Evolutionary conservation across 2,113 vertebrate genomes (phyloP).

Genomic region (Gorsachius goisagi): DNA sequence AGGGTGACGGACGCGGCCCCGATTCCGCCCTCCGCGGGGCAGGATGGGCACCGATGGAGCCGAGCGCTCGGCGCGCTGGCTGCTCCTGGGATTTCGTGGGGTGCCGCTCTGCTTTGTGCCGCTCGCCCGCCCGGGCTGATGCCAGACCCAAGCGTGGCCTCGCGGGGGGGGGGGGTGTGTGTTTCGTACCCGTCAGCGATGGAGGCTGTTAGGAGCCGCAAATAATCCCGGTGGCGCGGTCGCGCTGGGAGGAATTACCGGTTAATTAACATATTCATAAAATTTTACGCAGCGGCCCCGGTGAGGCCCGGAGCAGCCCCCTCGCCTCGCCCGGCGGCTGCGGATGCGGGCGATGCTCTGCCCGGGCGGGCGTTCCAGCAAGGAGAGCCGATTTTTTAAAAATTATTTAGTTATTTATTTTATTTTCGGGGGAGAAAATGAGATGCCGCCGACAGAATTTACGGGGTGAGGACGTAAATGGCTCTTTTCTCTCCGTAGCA

Average conservation of each 20-base stretch:
- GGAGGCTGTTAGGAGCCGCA: not conserved
- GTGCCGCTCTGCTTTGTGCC: not conserved
- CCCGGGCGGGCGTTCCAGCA: fast-evolving
- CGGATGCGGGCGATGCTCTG: not conserved
- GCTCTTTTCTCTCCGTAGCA: not conserved
- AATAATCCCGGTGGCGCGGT: not conserved
- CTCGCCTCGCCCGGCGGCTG: not conserved
- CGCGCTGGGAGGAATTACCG: not conserved
- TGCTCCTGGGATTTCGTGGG: not conserved
- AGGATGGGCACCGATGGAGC: not conserved
- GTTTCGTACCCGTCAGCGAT: not conserved
- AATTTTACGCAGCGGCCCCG: fast-evolving
- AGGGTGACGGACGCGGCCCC: not conserved
- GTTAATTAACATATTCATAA: not conserved
- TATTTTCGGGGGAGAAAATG: not conserved
- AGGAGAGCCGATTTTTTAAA: no score
- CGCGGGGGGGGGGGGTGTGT: no score
- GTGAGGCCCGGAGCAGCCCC: not conserved
- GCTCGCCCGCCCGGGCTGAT: not conserved
- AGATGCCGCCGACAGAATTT: not conserved
- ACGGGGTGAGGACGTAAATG: not conserved
- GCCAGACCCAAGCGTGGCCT: fast-evolving
- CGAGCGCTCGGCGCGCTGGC: fast-evolving
- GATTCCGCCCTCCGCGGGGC: fast-evolving
- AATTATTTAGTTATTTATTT: no score